Base-by-base conservation (phyloP, 2,888 invertebrate genomes). In the Agapetus fuscipes region DNA sequence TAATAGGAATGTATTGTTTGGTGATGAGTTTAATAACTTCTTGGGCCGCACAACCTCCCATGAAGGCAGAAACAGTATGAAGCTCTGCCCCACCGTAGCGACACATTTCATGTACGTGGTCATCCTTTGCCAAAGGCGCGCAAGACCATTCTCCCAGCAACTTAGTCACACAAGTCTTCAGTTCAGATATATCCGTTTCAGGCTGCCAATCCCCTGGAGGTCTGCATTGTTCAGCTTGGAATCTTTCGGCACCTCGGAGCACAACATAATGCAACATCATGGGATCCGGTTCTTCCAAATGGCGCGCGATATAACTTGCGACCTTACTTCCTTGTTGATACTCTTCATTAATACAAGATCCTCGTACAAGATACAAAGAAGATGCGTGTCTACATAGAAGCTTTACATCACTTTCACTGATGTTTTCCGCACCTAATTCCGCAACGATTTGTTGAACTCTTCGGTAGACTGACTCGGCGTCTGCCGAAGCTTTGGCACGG, bases 11-110 rank as follows among this genome's bases (percentile, higher is more conserved):
- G 63, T 94, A 98, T 67, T 98, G 98, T 55, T 81, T 80, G 2
- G 97, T 97, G 38, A 96, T 76, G 40, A 98, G 71, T 69, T 98
- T 98, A 48, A 96, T 91, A 3, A 83, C 82, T 71, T 97, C 97
- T 56, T 98, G 97, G 5, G 96, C 95, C 16, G 87, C 86, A 58
- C 91, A 85, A 3, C 96, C 97, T 46, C 81, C 83, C 49, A 95
- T 68, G 57, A 88, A 89, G 4, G 97, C 86, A 9, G 96, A 91
- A 9, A 97, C 79, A 17, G 91, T 86, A 61, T 97, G 97, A 43
- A 97, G 68, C 63, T 98, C 96, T 7, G 88, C 80, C 7, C 91
- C 95, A 9, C 96, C 97, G 63, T 90, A 96, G 20, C 95, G 78
- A 56, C 90, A 91, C 66, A 95, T 83, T 67, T 95, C 96, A 62